These are phyloP conservation scores for Festucalex cinctus DNA, from an alignment of 2,113 vertebrate species.

Conservation along the genomic window DNA sequence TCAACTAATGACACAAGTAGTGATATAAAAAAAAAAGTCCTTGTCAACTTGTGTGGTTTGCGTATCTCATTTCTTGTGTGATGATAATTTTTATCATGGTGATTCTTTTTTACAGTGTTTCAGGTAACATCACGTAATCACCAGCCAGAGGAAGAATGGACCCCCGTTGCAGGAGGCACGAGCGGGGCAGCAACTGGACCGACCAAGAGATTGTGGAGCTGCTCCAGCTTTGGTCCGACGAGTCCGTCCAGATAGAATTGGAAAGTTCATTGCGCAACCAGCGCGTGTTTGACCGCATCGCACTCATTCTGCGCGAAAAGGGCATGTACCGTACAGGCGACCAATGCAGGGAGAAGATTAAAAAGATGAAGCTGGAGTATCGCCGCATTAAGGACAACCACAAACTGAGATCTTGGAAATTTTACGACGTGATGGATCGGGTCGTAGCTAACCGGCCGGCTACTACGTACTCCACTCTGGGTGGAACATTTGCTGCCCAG, in stretches of 20 bases:
- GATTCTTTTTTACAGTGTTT: background rate
- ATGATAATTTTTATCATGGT: too few species aligned
- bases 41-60: background rate
- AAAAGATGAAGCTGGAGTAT: slow-evolving; percentile 93
- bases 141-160: slow-evolving; percentile 71
- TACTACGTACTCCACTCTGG: slow-evolving; percentile 75
- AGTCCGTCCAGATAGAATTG: slow-evolving; percentile 81
- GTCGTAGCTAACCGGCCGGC: slow-evolving; percentile 79
- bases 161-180: slow-evolving; percentile 82
- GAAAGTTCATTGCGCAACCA: slow-evolving; percentile 87
- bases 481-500: slow-evolving; percentile 70
- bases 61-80: slow-evolving; percentile 7
- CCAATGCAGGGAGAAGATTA: slow-evolving; percentile 88
- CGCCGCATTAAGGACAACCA: slow-evolving; percentile 84
- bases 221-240: slow-evolving; percentile 84
- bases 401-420: slow-evolving; percentile 83
- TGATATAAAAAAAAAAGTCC: background rate
- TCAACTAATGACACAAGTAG: background rate
- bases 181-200: slow-evolving; percentile 86
- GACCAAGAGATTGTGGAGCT: slow-evolving; percentile 87
- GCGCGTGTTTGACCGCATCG: slow-evolving; percentile 86
- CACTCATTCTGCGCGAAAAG: slow-evolving; percentile 78
- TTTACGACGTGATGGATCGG: slow-evolving; percentile 87
- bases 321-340: slow-evolving; percentile 82
- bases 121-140: slow-evolving; percentile 13